Evolutionary conservation across 1,140 invertebrate genomes (phyloP), one percentile per base, ranked within the genome.

Genomic region (Paralvinella palmiformis): DNA sequence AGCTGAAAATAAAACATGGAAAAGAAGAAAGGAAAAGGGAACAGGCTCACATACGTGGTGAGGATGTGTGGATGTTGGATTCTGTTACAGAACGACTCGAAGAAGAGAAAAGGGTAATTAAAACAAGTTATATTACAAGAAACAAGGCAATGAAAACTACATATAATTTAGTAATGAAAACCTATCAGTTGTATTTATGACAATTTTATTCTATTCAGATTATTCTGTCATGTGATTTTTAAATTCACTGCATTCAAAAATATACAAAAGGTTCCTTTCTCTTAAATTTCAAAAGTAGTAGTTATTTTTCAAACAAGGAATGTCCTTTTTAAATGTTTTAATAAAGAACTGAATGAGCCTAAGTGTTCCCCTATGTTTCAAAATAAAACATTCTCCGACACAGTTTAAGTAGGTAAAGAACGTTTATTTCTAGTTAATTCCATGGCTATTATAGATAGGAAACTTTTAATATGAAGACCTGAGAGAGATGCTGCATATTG

Each of bases 11-110:
- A 10, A 57, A 74, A 24, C 73, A 73, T 77, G 75, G 78, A 55
- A 71, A 62, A 56, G 68, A 72, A 48, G 69, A 79, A 65, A 67
- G 62, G 55, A 72, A 69, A 37, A 72, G 70, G 61, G 73, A 76
- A 55, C 64, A 68, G 55, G 72, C 74, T 3, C 71, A 67, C 57
- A 36, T 63, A 22, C 58, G 68, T 50, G 77, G 77, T 24, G 75
- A 79, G 45, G 76, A 73, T 59, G 72, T 63, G 22, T 79, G 77
- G 77, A 78, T 79, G 74, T 60, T 79, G 20, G 65, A 71, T 55
- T 69, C 73, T 15, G 64, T 79, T 13, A 69, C 68, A 45, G 68
- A 72, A 1, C 67, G 74, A 52, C 65, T 79, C 37, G 64, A 72
- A 13, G 60, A 70, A 53, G 73, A 79, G 37, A 32, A 73, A 58